These are phyloP conservation scores for Dendrocincla tyrannina DNA, from an alignment of 2,797 vertebrate genomes.

Conservation along the genomic window DNA sequence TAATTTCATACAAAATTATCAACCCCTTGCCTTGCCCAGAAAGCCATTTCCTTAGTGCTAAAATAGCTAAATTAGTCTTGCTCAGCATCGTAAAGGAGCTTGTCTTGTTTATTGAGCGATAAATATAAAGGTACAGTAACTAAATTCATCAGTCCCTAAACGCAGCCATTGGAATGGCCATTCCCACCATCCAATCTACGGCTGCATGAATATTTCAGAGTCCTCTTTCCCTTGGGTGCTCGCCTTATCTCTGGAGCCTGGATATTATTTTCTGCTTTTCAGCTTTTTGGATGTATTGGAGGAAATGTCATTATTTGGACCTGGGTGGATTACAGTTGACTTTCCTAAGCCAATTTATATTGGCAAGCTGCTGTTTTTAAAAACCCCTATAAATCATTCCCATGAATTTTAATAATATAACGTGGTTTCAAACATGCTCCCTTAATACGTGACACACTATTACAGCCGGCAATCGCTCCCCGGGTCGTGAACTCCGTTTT, in stretches of 20 bases:
- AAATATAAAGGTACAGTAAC: slow-evolving; percentile 65
- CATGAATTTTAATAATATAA: slow-evolving; percentile 63
- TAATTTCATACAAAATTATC: slow-evolving; percentile 8
- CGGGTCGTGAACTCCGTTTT: neutral
- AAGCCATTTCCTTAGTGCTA: neutral
- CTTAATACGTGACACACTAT: slow-evolving; percentile 44
- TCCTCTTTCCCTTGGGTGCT: slow-evolving; percentile 42
- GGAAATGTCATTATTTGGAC: slow-evolving; percentile 69
- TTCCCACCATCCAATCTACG: slow-evolving; percentile 53
- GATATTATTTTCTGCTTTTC: slow-evolving; percentile 69
- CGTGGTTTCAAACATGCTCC: slow-evolving; percentile 36
- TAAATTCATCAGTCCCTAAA: slow-evolving; percentile 70
- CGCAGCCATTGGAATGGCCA: slow-evolving; percentile 12
- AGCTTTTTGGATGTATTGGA: slow-evolving; percentile 61
- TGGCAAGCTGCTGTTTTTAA: slow-evolving; percentile 63
- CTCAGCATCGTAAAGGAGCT: neutral
- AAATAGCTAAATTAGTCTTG: slow-evolving; percentile 54
- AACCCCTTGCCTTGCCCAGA: neutral
- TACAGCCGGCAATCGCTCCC: neutral
- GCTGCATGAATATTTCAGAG: slow-evolving; percentile 69
- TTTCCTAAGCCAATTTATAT: slow-evolving; percentile 70
- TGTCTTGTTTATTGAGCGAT: slow-evolving; percentile 67
- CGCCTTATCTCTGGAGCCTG: slow-evolving; percentile 62
- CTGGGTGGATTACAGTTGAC: slow-evolving; percentile 62
- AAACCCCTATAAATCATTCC: slow-evolving; percentile 57